Evolutionary conservation across 2,797 vertebrate genomes (phyloP), one percentile per base, ranked within the genome.

Genomic region (Valencia hispanica): DNA sequence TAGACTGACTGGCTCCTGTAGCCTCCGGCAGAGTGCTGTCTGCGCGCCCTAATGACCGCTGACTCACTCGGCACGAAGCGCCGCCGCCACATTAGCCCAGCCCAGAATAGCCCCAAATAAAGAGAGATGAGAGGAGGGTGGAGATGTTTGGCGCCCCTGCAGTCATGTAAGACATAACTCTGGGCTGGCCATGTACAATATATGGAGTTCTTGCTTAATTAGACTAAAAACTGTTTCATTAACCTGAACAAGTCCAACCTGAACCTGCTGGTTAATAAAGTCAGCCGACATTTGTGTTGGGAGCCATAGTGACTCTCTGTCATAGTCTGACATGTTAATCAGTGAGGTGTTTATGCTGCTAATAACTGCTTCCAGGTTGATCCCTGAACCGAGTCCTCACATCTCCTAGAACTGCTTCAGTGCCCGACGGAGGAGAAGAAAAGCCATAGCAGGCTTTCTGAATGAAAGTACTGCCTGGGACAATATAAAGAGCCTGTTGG

Each of bases 1-100:
- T 89, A 92, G 88, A 94, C 91, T 89, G 89, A 84, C 93, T 89
- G 90, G 87, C 91, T 92, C 89, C 92, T 93, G 86, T 81, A 90
- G 91, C 90, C 92, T 89, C 87, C 68, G 88, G 89, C 88, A 86
- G 85, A 92, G 88, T 86, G 90, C 90, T 88, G 91, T 94, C 90
- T 92, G 89, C 83, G 79, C 63, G 69, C 85, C 85, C 86, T 93
- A 92, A 92, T 92, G 92, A 91, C 90, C 88, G 84, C 92, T 91
- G 91, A 91, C 89, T 91, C 92, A 92, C 88, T 93, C 85, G 85
- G 85, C 83, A 73, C 78, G 74, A 80, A 88, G 87, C 84, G 77
- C 68, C 69, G 51, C 80, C 72, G 74, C 82, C 87, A 91, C 91
- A 89, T 90, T 91, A 90, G 87, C 76, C 86, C 79, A 10, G 83